phyloP scores from a whole-genome alignment of 2,888 invertebrate genomes.

The Norana najaformis region DNA sequence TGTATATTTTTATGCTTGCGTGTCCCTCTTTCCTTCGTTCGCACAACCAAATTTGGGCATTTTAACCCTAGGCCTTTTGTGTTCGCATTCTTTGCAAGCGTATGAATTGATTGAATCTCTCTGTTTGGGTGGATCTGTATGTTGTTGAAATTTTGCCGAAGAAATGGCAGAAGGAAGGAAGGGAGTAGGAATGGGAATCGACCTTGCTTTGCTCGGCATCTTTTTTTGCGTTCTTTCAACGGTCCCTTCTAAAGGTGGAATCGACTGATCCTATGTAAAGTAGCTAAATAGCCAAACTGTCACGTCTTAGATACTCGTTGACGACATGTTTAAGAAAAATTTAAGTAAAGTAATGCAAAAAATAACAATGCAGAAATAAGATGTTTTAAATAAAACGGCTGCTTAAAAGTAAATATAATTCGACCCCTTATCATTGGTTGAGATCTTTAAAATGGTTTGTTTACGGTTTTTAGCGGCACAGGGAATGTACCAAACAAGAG shows the following conservation, averaged over 20 bases:
- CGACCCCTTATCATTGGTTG: too few species aligned
- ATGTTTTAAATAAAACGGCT: too few species aligned
- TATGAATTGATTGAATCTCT: neutral
- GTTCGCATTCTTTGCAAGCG: too few species aligned
- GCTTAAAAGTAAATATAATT: too few species aligned
- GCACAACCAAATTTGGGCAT: neutral
- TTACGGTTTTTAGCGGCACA: too few species aligned
- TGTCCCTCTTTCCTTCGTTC: neutral
- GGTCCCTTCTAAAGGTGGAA: neutral
- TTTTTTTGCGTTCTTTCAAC: neutral
- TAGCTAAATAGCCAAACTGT: too few species aligned
- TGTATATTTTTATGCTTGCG: neutral
- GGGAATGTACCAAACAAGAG: too few species aligned
- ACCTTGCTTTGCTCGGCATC: neutral
- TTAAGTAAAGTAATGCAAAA: too few species aligned
- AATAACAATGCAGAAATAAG: too few species aligned
- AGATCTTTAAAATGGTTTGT: too few species aligned
- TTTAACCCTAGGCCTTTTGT: neutral
- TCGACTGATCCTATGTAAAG: neutral
- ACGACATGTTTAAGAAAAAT: too few species aligned
- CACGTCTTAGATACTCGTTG: too few species aligned
- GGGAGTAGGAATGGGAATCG: neutral
- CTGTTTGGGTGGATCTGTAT: neutral
- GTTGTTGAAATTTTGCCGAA: neutral
- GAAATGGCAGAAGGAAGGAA: neutral